Conservation (phyloP, 2,888 invertebrate species). For the Malthinus flaveolus region DNA sequence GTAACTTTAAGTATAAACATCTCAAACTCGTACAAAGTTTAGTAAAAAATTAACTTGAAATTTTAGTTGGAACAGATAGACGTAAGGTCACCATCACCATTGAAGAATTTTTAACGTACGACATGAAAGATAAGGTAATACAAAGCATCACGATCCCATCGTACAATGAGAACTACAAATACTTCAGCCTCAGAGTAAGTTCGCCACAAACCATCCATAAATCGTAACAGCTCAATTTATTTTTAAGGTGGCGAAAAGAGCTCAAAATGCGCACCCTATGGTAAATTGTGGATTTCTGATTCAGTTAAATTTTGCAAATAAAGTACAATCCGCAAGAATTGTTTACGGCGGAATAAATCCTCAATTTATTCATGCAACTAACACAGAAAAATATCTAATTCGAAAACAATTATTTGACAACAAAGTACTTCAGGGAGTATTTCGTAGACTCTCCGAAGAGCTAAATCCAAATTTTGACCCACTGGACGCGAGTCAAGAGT, state of each 20-base stretch:
- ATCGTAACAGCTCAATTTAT: constrained; percentile 31
- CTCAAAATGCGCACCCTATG: constrained; percentile 72
- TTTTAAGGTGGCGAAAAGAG: constrained; percentile 67
- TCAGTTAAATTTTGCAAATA: constrained; percentile 55
- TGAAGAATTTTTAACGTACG: constrained; percentile 15
- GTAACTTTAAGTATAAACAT: constrained; percentile 52
- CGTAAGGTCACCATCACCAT: constrained; percentile 34
- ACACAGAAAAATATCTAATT: constrained; percentile 54
- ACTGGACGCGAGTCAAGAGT: constrained; percentile 68
- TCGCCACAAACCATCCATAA: not conserved
- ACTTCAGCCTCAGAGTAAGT: not conserved
- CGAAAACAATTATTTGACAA: constrained; percentile 53
- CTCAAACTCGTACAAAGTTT: constrained; percentile 5
- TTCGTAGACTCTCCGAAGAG: constrained; percentile 60
- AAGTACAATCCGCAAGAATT: constrained; percentile 57
- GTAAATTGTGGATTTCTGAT: constrained; percentile 73
- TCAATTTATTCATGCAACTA: constrained; percentile 55
- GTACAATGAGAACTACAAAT: not conserved
- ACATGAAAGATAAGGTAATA: constrained; percentile 47
- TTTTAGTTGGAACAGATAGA: constrained; percentile 38
- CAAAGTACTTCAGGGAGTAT: constrained; percentile 52
- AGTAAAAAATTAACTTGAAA: constrained; percentile 19
- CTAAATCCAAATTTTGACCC: constrained; percentile 64
- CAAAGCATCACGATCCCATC: constrained; percentile 37
- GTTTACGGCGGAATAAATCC: constrained; percentile 67